Evolutionary conservation across 2,113 vertebrate species (phyloP).

Genomic region (Clarias gariepinus): DNA sequence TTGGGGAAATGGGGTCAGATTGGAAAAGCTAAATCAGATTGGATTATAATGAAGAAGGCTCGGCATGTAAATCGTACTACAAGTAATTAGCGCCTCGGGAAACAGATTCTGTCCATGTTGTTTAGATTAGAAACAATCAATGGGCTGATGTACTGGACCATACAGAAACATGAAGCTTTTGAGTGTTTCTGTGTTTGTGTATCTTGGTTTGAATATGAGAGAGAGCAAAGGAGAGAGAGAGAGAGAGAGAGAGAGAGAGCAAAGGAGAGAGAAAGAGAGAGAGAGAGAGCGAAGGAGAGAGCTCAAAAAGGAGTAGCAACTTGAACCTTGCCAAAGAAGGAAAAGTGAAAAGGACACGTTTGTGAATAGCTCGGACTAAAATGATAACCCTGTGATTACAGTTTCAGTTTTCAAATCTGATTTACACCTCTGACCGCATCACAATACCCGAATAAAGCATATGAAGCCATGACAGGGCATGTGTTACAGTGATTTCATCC

Average conservation of each 20-base stretch:
- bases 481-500: neutral
- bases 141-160: conserved; percentile 48
- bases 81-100: conserved; percentile 78
- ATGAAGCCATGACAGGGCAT: neutral
- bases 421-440: neutral
- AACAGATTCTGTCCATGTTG: conserved; percentile 59
- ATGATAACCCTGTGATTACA: conserved; percentile 52
- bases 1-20: conserved; percentile 66
- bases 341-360: conserved; percentile 47
- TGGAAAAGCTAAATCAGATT: conserved; percentile 62
- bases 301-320: conserved; percentile 16
- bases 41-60: conserved; percentile 63
- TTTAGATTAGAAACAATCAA: conserved; percentile 70
- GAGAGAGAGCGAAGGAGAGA: neutral
- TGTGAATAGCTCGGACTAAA: conserved; percentile 53
- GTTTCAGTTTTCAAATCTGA: neutral
- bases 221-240: conserved; percentile 16
- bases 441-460: neutral
- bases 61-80: conserved; percentile 67
- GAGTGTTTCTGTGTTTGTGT: neutral
- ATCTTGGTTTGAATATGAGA: neutral
- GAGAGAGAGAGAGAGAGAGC: conserved; percentile 9
- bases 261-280: neutral
- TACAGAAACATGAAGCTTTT: conserved; percentile 15
- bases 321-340: conserved; percentile 19